These are phyloP conservation scores for Drosophila tani DNA, from an alignment of 1,140 invertebrate genomes.

Conservation along the genomic window DNA sequence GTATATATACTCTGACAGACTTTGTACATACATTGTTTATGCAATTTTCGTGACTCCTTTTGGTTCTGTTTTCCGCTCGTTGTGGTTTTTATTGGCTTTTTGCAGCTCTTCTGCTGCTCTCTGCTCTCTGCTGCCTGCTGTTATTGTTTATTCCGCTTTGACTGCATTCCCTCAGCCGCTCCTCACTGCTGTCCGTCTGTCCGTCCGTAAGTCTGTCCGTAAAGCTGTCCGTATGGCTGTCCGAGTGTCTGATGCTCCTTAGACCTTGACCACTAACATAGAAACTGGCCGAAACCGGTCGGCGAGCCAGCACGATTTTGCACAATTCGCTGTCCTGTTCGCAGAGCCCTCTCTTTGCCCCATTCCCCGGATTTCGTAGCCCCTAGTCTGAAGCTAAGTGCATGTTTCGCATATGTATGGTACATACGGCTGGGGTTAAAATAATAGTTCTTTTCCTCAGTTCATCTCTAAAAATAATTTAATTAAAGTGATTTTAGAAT, in stretches of 20 bases:
- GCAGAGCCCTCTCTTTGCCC: not conserved
- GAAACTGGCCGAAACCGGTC: conserved; percentile 71
- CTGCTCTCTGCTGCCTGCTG: conserved; percentile 20
- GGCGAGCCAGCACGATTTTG: conserved; percentile 32
- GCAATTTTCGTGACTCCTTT: conserved; percentile 71
- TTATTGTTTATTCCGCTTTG: conserved; percentile 73
- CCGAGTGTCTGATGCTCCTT: conserved; percentile 74
- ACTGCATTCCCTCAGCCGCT: conserved; percentile 50
- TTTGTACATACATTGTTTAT: conserved; percentile 66
- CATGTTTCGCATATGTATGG: conserved; percentile 18
- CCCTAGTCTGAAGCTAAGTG: not conserved
- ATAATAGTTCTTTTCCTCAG: not conserved
- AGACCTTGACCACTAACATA: conserved; percentile 85
- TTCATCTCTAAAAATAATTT: too few species aligned
- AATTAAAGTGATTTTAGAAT: too few species aligned
- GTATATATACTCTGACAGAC: conserved; percentile 27
- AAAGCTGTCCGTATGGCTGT: conserved; percentile 13
- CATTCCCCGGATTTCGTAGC: not conserved
- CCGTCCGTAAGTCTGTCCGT: conserved; percentile 1
- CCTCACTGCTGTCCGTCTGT: conserved; percentile 13
- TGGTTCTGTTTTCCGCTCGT: conserved; percentile 52
- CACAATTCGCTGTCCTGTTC: conserved; percentile 25
- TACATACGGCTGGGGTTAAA: not conserved
- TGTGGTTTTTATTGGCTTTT: conserved; percentile 46
- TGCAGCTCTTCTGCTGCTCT: conserved; percentile 13